Evolutionary conservation across 2,888 invertebrate genomes (phyloP).

Genomic region (Diploptera punctata): DNA sequence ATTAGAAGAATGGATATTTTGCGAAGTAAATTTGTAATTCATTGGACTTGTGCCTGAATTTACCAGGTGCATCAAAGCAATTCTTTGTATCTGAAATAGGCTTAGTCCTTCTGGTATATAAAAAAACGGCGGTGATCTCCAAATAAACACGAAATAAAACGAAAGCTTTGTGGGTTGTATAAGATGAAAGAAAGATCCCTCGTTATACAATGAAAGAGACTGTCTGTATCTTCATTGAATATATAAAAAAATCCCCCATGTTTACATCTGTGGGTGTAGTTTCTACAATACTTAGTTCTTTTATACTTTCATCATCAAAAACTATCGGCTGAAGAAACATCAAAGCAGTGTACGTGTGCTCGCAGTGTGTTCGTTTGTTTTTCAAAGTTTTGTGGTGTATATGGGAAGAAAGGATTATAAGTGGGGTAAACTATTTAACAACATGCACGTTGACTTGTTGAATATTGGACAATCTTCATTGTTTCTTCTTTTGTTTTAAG

Average conservation of each 20-base stretch:
- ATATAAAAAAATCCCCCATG: constrained; percentile 11
- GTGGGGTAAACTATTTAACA: not conserved
- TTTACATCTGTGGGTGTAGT: constrained; percentile 20
- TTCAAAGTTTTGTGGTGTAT: constrained; percentile 12
- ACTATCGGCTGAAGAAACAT: constrained; percentile 21
- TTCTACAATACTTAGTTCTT: constrained; percentile 22
- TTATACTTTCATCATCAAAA: constrained; percentile 24
- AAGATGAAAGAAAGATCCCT: constrained; percentile 15
- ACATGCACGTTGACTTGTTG: not conserved
- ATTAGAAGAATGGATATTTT: not conserved
- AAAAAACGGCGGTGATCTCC: constrained; percentile 3
- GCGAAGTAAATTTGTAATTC: constrained; percentile 1
- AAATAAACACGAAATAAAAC: constrained; percentile 27
- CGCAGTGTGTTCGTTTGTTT: constrained; percentile 23
- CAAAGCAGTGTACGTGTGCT: not conserved
- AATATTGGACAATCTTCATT: too few species aligned
- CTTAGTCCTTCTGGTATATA: not conserved
- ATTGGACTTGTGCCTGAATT: not conserved
- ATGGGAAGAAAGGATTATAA: constrained; percentile 18
- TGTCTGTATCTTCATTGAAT: constrained; percentile 20
- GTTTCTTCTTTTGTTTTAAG: too few species aligned
- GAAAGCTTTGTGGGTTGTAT: constrained; percentile 14
- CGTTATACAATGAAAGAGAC: constrained; percentile 8
- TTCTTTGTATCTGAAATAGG: not conserved
- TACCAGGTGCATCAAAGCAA: constrained; percentile 2